A percentile compares a stretch with the other conserved stretches of the same genome.
phyloP scores from a whole-genome alignment of 2,797 vertebrate species.

The Amniataba percoides region DNA sequence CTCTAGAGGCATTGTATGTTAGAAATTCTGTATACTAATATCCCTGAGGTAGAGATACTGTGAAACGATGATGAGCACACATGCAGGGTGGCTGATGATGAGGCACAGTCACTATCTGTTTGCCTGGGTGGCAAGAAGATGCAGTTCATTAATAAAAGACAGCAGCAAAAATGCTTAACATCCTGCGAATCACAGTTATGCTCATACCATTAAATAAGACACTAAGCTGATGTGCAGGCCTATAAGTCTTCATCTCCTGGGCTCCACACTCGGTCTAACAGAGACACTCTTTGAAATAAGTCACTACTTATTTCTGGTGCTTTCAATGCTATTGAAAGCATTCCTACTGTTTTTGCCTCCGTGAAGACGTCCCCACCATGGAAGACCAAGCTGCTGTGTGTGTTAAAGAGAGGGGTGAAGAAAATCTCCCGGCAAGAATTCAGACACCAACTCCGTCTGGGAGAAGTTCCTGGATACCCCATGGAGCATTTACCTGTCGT shows the following conservation, averaged over 20 bases:
- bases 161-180: not conserved
- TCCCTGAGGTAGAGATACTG: slow-evolving; percentile 3
- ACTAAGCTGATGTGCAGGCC: slow-evolving; percentile 1
- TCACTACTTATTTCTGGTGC: slow-evolving; percentile 87
- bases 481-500: slow-evolving; percentile 88
- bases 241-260: not conserved
- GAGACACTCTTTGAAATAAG: slow-evolving; percentile 81
- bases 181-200: not conserved
- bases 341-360: slow-evolving; percentile 78
- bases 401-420: slow-evolving; percentile 81
- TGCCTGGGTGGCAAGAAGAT: not conserved
- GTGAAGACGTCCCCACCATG: slow-evolving; percentile 79
- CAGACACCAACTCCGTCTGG: slow-evolving; percentile 76
- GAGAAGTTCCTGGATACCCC: slow-evolving; percentile 80
- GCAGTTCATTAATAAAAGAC: not conserved
- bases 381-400: slow-evolving; percentile 84
- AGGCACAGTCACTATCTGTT: slow-evolving; percentile 1
- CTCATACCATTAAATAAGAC: not conserved
- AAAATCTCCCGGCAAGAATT: slow-evolving; percentile 71
- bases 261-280: slow-evolving; percentile 59
- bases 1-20: slow-evolving; percentile 6
- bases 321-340: slow-evolving; percentile 86
- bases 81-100: not conserved
- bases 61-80: not conserved
- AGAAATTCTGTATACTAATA: slow-evolving; percentile 15